Conservation (phyloP, 2,113 vertebrate species). For the Gavialis gangeticus region DNA sequence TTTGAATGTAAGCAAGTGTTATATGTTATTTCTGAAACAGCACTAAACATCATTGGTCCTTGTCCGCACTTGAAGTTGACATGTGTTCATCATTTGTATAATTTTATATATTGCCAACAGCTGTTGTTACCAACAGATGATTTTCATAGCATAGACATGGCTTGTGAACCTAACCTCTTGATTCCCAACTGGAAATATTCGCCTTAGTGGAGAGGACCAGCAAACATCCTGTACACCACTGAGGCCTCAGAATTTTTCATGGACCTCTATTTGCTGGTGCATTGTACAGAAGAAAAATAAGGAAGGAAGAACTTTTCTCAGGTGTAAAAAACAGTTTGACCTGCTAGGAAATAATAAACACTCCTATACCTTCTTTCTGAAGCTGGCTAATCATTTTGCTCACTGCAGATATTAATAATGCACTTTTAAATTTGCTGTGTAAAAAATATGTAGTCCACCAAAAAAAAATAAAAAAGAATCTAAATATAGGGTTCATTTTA, state of each 20-base stretch:
- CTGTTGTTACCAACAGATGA: not conserved
- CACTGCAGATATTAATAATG: not conserved
- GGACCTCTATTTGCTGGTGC: not conserved
- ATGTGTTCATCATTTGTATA: not conserved
- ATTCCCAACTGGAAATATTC: not conserved
- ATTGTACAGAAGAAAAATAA: not conserved
- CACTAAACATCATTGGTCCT: not conserved
- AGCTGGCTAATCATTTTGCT: not conserved
- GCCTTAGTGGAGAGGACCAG: not conserved
- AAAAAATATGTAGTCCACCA: not conserved
- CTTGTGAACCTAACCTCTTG: not conserved
- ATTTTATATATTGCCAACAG: not conserved
- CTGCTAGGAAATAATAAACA: not conserved
- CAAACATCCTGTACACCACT: not conserved
- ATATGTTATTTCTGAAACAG: not conserved
- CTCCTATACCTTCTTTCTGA: not conserved
- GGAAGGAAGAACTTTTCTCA: not conserved
- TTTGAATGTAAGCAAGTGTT: not conserved
- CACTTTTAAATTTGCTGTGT: not conserved
- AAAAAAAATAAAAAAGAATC: not conserved
- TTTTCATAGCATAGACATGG: not conserved
- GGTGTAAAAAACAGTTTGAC: not conserved
- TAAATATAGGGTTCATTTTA: not conserved
- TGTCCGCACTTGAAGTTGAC: not conserved
- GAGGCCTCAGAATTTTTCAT: not conserved